phyloP scores from a whole-genome alignment of 2,113 vertebrate genomes.

The Capreolus pygargus region DNA sequence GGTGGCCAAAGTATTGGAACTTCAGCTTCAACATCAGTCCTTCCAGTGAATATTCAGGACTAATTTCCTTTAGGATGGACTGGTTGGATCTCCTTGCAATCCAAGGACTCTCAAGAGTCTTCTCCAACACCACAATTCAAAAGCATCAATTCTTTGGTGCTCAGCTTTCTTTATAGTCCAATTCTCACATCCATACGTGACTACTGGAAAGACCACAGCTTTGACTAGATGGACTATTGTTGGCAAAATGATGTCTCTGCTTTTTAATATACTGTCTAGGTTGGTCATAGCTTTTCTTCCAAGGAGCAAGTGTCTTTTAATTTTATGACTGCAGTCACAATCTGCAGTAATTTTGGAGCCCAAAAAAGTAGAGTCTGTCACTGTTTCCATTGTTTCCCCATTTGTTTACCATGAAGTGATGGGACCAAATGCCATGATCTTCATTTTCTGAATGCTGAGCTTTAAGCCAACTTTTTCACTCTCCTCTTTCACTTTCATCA shows the following conservation, averaged over 20 bases:
- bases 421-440: background rate
- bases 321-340: background rate
- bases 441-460: background rate
- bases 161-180: background rate
- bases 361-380: background rate
- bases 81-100: background rate
- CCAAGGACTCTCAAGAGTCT: background rate
- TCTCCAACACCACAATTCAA: background rate
- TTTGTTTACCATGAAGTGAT: background rate
- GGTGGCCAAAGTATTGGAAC: background rate
- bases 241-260: background rate
- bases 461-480: background rate
- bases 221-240: background rate
- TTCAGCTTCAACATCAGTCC: background rate
- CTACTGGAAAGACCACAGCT: background rate
- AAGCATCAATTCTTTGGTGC: background rate
- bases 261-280: background rate
- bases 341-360: background rate
- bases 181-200: background rate
- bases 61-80: background rate
- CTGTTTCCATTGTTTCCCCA: background rate
- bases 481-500: background rate
- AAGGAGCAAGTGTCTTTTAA: background rate
- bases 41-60: background rate
- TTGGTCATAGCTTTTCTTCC: background rate